Evolutionary conservation across 2,888 invertebrate genomes (phyloP).

Genomic region (Eristalis pertinax): DNA sequence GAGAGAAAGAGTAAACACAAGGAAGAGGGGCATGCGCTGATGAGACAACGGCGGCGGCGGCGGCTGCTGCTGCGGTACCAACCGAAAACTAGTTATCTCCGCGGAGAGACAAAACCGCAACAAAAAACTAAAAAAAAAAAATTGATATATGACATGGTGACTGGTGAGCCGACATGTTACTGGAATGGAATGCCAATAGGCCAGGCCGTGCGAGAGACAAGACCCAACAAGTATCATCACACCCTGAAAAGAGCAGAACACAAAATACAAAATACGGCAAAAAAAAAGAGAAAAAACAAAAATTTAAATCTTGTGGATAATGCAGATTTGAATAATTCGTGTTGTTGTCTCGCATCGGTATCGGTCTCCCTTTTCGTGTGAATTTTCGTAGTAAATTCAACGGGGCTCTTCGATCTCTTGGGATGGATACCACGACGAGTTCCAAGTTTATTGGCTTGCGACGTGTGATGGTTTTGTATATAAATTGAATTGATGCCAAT

Average conservation of each 20-base stretch:
- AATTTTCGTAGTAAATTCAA: slow-evolving; percentile 38
- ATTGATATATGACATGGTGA: slow-evolving; percentile 17
- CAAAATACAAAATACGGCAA: not conserved
- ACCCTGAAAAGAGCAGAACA: slow-evolving; percentile 30
- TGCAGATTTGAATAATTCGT: slow-evolving; percentile 37
- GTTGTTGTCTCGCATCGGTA: not conserved
- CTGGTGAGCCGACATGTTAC: slow-evolving; percentile 5
- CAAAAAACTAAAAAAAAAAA: not conserved
- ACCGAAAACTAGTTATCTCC: slow-evolving; percentile 4
- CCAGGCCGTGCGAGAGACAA: slow-evolving; percentile 3
- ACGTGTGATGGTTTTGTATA: slow-evolving; percentile 30
- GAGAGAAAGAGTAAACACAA: slow-evolving; percentile 10
- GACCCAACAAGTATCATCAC: slow-evolving; percentile 19
- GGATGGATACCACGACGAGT: not conserved
- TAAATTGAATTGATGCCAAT: slow-evolving; percentile 65
- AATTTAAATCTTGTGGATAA: slow-evolving; percentile 4
- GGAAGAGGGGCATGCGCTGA: not conserved
- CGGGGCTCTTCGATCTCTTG: not conserved
- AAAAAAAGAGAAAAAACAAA: not conserved
- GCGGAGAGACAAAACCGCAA: not conserved
- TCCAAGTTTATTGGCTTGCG: slow-evolving; percentile 15
- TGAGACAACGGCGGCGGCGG: not conserved
- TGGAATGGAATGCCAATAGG: slow-evolving; percentile 20
- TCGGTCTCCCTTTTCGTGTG: slow-evolving; percentile 30
- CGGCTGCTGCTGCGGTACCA: not conserved